Percentiles rank a stretch among this genome's conserved stretches.
phyloP scores from a whole-genome alignment of 2,888 invertebrate species.

The Cheilosia scutellata region DNA sequence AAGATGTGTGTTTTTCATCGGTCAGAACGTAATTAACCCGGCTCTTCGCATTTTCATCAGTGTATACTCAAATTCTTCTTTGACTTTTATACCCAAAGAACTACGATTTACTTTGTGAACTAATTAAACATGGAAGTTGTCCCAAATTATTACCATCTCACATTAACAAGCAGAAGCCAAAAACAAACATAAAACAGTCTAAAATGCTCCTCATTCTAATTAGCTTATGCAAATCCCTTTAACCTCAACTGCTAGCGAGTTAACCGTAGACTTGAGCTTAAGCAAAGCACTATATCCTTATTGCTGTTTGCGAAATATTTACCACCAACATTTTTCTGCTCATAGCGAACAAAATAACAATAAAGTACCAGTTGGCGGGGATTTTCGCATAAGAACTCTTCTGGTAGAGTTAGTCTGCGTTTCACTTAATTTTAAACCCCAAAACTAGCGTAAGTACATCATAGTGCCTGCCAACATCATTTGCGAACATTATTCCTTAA shows the following conservation, averaged over 20 bases:
- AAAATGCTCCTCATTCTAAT: constrained; percentile 6
- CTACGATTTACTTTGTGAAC: no score
- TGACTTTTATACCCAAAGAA: no score
- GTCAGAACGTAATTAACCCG: no score
- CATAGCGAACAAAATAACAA: constrained; percentile 11
- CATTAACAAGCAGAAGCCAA: no score
- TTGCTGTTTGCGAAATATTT: constrained; percentile 40
- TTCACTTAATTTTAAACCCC: constrained; percentile 9
- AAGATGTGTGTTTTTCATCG: no score
- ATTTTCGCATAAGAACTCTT: neutral
- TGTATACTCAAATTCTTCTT: no score
- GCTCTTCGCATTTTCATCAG: no score
- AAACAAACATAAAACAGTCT: neutral
- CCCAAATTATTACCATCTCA: no score
- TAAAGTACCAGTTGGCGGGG: neutral
- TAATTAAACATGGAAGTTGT: no score
- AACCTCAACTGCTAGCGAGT: neutral
- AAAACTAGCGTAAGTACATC: constrained; percentile 32
- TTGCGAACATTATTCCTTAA: constrained; percentile 15
- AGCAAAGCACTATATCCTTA: constrained; percentile 24
- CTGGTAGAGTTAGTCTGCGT: neutral
- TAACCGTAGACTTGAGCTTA: constrained; percentile 2
- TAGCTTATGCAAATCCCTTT: constrained; percentile 25
- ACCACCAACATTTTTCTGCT: neutral
- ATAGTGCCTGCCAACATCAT: constrained; percentile 38